Conservation (phyloP, 2,888 invertebrate genomes). For the Gasteruption jaculator region DNA sequence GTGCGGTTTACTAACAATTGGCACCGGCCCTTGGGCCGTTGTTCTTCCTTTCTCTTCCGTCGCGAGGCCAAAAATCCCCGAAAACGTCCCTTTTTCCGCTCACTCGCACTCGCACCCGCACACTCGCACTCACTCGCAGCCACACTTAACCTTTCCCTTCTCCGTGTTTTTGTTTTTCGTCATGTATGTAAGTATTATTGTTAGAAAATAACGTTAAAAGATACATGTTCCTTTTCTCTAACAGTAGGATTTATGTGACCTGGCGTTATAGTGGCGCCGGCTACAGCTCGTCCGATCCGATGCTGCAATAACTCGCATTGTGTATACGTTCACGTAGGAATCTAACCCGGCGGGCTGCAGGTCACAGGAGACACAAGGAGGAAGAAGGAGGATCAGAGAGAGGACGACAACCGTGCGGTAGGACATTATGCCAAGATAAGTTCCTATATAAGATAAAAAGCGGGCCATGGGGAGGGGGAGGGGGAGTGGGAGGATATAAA, state of each 20-base stretch:
- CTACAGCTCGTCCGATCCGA: slow-evolving; percentile 29
- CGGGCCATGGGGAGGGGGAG: slow-evolving; percentile 11
- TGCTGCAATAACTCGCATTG: slow-evolving; percentile 51
- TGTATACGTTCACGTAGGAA: slow-evolving; percentile 48
- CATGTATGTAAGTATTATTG: no score
- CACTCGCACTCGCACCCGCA: no score
- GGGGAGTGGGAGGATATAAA: slow-evolving; percentile 15
- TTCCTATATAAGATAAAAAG: slow-evolving; percentile 29
- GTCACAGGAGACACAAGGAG: slow-evolving; percentile 37
- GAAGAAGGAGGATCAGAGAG: slow-evolving; percentile 14
- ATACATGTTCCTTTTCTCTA: no score
- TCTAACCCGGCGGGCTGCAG: slow-evolving; percentile 49
- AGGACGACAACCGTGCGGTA: slow-evolving; percentile 10
- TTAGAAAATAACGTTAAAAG: no score
- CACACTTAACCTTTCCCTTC: no score
- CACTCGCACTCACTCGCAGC: no score
- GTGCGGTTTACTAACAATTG: no score
- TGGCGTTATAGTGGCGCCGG: slow-evolving; percentile 47
- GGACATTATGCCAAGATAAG: slow-evolving; percentile 31
- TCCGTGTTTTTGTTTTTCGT: no score
- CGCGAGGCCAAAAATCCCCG: no score
- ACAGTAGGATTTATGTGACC: slow-evolving; percentile 43
- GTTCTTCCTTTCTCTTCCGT: no score
- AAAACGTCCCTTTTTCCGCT: no score
- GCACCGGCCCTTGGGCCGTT: no score